A percentile compares a stretch with the other conserved stretches of the same genome.
phyloP scores from a whole-genome alignment of 2,113 vertebrate genomes.

The Seriola rivoliana region DNA sequence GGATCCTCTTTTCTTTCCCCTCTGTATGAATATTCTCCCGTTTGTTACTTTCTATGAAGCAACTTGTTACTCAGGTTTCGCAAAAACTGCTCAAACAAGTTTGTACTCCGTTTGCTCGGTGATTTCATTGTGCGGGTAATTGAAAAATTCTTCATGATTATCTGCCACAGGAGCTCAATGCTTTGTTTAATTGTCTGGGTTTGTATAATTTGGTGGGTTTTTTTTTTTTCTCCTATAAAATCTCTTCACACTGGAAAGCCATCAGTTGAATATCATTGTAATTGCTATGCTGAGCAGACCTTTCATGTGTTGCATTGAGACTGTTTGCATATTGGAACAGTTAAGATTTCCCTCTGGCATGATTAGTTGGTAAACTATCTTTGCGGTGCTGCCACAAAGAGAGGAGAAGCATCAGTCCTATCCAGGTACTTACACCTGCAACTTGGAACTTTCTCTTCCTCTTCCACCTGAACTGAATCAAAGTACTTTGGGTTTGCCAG shows the following conservation, averaged over 20 bases:
- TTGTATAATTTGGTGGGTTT: conserved; percentile 9
- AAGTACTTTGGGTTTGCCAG: neutral
- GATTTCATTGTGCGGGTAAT: neutral
- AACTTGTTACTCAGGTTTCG: neutral
- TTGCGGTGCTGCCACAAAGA: conserved; percentile 30
- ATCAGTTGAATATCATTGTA: conserved; percentile 57
- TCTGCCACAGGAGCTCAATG: conserved; percentile 19
- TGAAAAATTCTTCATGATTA: neutral
- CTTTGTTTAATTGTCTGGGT: conserved; percentile 32
- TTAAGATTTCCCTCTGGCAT: conserved; percentile 63
- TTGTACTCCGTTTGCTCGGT: neutral
- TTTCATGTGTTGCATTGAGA: conserved; percentile 52
- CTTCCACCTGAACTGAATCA: conserved; percentile 9
- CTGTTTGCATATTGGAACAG: conserved; percentile 64
- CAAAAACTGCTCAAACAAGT: neutral
- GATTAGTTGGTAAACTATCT: conserved; percentile 56
- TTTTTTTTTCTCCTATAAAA: neutral
- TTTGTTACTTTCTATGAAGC: neutral
- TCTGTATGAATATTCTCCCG: neutral
- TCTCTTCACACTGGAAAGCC: conserved; percentile 39
- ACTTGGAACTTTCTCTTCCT: conserved; percentile 21
- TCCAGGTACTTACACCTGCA: conserved; percentile 48
- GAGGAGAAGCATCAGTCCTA: conserved; percentile 32
- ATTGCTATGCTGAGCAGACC: conserved; percentile 51
- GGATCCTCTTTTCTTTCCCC: neutral